These are phyloP conservation scores for Ectemnius cavifrons DNA, from an alignment of 2,888 invertebrate genomes.

Conservation along the genomic window DNA sequence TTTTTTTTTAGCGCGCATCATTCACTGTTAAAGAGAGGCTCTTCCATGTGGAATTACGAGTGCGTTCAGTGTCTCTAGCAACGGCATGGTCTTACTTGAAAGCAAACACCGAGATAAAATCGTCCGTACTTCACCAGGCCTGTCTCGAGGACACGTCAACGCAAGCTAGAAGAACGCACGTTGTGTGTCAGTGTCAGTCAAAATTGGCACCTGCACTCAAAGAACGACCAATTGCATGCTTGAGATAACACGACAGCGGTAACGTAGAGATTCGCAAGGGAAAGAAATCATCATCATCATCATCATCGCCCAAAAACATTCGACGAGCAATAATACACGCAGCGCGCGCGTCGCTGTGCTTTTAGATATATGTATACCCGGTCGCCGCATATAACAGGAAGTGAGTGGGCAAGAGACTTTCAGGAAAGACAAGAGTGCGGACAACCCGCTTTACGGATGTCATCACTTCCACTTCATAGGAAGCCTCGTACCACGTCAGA, in stretches of 20 bases:
- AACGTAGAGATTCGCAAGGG: neutral
- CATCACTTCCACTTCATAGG: no score
- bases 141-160: slow-evolving; percentile 73
- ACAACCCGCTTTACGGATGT: no score
- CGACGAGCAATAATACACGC: no score
- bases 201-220: slow-evolving; percentile 30
- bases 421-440: no score
- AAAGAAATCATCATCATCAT: no score
- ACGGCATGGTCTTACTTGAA: slow-evolving; percentile 23
- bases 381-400: no score
- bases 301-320: no score
- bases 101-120: slow-evolving; percentile 60
- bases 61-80: neutral
- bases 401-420: no score
- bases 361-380: no score
- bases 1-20: no score
- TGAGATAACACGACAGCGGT: neutral
- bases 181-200: slow-evolving; percentile 24
- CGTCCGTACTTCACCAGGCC: slow-evolving; percentile 71
- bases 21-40: neutral
- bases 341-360: no score
- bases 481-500: no score
- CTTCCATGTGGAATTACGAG: neutral
- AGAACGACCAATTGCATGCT: slow-evolving; percentile 1
- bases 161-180: slow-evolving; percentile 72